Evolutionary conservation across 1,140 invertebrate genomes (phyloP), one percentile per base, ranked within the genome.

Genomic region (roundworm (Caenorhabditis elegans)): DNA sequence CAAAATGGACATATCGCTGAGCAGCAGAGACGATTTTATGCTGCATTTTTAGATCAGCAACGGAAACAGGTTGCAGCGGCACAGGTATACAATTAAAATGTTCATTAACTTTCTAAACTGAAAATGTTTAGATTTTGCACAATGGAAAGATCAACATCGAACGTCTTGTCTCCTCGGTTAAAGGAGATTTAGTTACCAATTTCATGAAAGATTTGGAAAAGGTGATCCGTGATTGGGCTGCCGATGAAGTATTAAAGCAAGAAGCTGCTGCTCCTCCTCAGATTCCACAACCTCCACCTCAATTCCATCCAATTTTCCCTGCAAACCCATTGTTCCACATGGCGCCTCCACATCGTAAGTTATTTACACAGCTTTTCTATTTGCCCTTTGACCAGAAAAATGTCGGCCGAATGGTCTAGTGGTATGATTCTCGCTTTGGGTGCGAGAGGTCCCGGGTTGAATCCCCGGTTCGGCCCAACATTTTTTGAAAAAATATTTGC

Each of bases 381-480:
- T n/a, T 19, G 22, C 17, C 51, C 79, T 24, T 46, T 36, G 34
- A 4, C 24, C 22, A 19, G 6, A 24, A 6, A 55, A 31, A 43
- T 80, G 47, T 60, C 60, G 26, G 43, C 31, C 46, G 79, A 70
- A 76, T 43, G 80, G 86, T 87, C 87, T 88, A 88, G 87, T 86
- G 87, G 83, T 86, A 88, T 87, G 86, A 87, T 87, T 87, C 86
- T 87, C 86, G 86, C 86, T 87, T 87, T 88, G 86, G 86, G 86
- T 87, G 86, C 86, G 86, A 87, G 86, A 87, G 86, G 86, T 84
- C 87, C 86, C 86, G 86, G 86, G 83, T 86, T 86, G 84, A 86
- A 87, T 87, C 85, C 82, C 85, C 85, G 85, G 85, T 49, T 77
- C 76, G 47, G 76, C 76, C 76, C 76, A 76, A 43, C 34, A 1